These are phyloP conservation scores for Cairina moschata DNA, from an alignment of 2,113 vertebrate species.

Conservation along the genomic window DNA sequence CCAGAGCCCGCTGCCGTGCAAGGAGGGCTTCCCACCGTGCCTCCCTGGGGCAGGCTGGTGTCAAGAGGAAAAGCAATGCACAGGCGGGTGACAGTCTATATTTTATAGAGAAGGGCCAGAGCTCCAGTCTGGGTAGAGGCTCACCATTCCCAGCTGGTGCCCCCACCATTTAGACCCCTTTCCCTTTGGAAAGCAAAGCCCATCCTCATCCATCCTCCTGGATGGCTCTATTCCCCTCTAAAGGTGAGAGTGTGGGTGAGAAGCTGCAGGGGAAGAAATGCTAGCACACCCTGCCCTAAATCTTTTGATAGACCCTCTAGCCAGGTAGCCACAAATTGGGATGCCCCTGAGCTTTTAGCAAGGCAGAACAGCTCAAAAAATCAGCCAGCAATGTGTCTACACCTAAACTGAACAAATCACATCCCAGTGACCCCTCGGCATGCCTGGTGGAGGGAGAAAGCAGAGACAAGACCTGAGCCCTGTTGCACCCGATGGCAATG, in stretches of 20 bases:
- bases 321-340: not conserved
- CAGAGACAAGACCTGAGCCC: no score
- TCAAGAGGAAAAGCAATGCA: not conserved
- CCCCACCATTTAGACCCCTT: not conserved
- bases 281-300: not conserved
- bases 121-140: not conserved
- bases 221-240: rapidly evolving
- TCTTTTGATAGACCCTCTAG: not conserved
- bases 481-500: not conserved
- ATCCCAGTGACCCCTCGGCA: rapidly evolving
- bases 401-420: not conserved
- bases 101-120: not conserved
- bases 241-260: not conserved
- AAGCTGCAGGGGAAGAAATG: not conserved
- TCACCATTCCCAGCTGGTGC: rapidly evolving
- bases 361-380: not conserved
- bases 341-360: not conserved
- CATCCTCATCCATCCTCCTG: not conserved
- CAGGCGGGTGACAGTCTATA: not conserved
- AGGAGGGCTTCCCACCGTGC: rapidly evolving
- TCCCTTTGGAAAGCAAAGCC: not conserved
- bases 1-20: rapidly evolving
- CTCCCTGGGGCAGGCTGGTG: rapidly evolving
- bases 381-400: rapidly evolving
- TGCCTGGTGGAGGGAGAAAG: not conserved